Conservation (phyloP, 92 coral and sea anemone genomes). For the Metridium senile region DNA sequence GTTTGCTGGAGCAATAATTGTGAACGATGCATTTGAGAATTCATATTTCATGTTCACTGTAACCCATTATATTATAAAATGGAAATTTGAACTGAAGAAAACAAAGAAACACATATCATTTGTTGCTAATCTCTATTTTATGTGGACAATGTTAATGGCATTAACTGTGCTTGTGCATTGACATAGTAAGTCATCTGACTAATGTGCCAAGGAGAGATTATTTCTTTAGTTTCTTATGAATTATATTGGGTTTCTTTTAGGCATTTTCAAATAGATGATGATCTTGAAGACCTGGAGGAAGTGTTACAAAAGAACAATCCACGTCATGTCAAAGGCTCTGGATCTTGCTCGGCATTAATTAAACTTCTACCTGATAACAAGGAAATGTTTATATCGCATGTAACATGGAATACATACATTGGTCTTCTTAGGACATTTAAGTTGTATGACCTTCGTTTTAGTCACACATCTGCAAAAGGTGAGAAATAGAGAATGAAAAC, state of each 20-base stretch:
- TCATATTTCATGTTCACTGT: too few relatives aligned
- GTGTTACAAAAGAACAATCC: constrained; percentile 62
- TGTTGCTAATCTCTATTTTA: too few relatives aligned
- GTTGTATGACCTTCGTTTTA: constrained; percentile 70
- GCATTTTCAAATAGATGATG: constrained; percentile 70
- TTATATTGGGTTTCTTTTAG: constrained; percentile 22
- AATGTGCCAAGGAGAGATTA: too few relatives aligned
- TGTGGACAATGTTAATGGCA: too few relatives aligned
- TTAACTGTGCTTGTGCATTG: too few relatives aligned
- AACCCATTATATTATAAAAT: too few relatives aligned
- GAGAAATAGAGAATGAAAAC: not conserved
- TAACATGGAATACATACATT: constrained; percentile 77
- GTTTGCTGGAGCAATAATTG: too few relatives aligned
- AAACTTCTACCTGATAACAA: constrained; percentile 89
- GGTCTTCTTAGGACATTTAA: constrained; percentile 77
- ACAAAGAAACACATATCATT: too few relatives aligned
- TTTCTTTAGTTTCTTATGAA: not conserved
- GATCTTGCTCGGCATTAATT: constrained; percentile 93
- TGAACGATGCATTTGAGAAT: too few relatives aligned
- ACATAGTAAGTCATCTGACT: too few relatives aligned
- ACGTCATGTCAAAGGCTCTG: constrained; percentile 68
- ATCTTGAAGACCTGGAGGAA: constrained; percentile 55
- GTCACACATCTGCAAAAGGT: constrained; percentile 64
- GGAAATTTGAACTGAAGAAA: too few relatives aligned
- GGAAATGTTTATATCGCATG: constrained; percentile 93